phyloP scores from a whole-genome alignment of 2,113 vertebrate species.

The Cyphomyrus plagiostoma region DNA sequence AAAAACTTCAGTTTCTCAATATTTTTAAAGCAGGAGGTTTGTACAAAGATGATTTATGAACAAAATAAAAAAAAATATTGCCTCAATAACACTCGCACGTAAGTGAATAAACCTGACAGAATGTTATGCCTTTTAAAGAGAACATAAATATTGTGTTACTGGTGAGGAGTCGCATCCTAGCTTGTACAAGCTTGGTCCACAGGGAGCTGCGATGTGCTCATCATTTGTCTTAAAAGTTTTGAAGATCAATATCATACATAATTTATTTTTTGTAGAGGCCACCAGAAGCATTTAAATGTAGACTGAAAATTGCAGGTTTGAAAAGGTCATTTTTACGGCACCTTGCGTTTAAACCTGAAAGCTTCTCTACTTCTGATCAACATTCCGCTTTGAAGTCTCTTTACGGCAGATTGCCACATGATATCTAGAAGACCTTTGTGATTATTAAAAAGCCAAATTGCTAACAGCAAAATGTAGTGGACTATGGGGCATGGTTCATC shows the following conservation, averaged over 20 bases:
- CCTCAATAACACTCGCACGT: constrained; percentile 95
- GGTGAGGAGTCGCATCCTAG: not conserved
- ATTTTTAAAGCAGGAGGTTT: constrained; percentile 97
- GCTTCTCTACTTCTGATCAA: not conserved
- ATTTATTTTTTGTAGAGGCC: not conserved
- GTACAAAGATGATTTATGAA: constrained; percentile 94
- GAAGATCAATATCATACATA: not conserved
- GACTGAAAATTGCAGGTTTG: not conserved
- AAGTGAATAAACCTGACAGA: constrained; percentile 76
- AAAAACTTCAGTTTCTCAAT: constrained; percentile 89
- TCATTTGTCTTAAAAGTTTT: not conserved
- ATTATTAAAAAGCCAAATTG: not conserved
- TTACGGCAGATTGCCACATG: not conserved
- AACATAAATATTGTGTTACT: not conserved
- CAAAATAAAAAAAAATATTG: constrained; percentile 76
- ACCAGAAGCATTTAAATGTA: not conserved
- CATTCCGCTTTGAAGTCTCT: not conserved
- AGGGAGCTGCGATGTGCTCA: not conserved
- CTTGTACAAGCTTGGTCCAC: not conserved
- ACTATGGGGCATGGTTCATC: not conserved
- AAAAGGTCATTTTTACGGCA: not conserved
- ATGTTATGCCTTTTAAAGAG: not conserved
- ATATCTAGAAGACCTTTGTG: not conserved
- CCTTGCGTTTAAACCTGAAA: not conserved
- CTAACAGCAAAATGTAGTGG: not conserved